Percentiles rank a stretch among this genome's conserved stretches.
These are phyloP conservation scores for Xanthia icteritia DNA, from an alignment of 2,888 invertebrate genomes.

Conservation along the genomic window DNA sequence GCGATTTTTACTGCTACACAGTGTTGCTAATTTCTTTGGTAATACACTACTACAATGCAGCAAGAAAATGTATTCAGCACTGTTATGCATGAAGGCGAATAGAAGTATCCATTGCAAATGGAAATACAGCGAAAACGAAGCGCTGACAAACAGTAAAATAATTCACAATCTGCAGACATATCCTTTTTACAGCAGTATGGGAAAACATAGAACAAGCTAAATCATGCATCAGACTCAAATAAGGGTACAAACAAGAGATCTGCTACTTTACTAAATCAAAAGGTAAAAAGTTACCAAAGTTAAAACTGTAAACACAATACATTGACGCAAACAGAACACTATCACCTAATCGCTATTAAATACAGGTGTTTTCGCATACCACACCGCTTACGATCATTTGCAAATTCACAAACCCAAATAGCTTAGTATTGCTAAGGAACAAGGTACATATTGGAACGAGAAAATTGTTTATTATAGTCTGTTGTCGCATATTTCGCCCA, in stretches of 20 bases:
- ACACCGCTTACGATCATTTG: conserved; percentile 76
- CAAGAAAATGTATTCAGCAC: conserved; percentile 41
- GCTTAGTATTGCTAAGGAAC: conserved; percentile 71
- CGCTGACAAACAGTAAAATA: conserved; percentile 10
- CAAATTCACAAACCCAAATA: conserved; percentile 70
- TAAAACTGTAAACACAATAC: conserved; percentile 38
- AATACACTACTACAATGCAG: conserved; percentile 33
- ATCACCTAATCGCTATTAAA: conserved; percentile 76
- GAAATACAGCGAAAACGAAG: conserved; percentile 27
- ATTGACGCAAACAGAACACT: conserved; percentile 63
- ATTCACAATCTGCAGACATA: neutral
- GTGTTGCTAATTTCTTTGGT: conserved; percentile 54
- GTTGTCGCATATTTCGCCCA: conserved; percentile 85
- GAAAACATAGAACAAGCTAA: neutral
- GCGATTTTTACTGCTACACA: conserved; percentile 58
- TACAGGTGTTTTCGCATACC: conserved; percentile 85
- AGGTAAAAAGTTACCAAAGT: conserved; percentile 33
- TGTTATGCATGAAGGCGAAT: conserved; percentile 31
- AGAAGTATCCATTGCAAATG: conserved; percentile 26
- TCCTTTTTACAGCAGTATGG: neutral
- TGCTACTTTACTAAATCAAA: conserved; percentile 8
- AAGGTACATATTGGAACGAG: conserved; percentile 78
- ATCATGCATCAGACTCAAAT: neutral
- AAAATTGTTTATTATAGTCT: conserved; percentile 70
- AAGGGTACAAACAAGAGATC: conserved; percentile 1